These are phyloP conservation scores for Chymomyza costata DNA, from an alignment of 1,140 invertebrate species.

Conservation along the genomic window DNA sequence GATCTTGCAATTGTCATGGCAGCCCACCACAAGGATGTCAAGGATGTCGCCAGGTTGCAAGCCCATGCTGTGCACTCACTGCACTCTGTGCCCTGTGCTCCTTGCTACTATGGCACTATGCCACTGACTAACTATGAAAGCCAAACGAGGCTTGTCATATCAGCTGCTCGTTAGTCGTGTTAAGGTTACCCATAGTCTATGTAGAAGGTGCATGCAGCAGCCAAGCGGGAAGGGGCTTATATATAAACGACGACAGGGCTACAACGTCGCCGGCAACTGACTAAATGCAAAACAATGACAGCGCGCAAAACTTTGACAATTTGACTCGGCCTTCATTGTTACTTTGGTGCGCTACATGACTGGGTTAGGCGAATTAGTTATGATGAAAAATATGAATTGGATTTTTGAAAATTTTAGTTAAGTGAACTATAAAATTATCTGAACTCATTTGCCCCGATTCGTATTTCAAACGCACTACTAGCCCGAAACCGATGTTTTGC, in stretches of 20 bases:
- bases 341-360: constrained; percentile 11
- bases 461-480: no score
- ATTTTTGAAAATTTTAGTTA: no score
- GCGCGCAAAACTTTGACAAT: constrained; percentile 41
- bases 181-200: constrained; percentile 19
- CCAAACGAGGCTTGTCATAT: constrained; percentile 66
- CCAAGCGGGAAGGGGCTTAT: constrained; percentile 32
- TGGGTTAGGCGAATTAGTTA: no score
- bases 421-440: no score
- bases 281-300: constrained; percentile 70
- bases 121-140: constrained; percentile 47
- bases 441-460: no score
- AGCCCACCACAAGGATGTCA: constrained; percentile 58
- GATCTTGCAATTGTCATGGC: constrained; percentile 60
- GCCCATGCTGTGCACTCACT: not conserved
- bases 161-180: constrained; percentile 59
- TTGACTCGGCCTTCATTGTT: constrained; percentile 1
- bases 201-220: not conserved
- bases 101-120: constrained; percentile 10
- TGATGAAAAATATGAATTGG: no score
- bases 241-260: constrained; percentile 64
- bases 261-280: constrained; percentile 33
- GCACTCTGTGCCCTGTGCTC: constrained; percentile 29
- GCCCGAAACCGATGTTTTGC: no score
- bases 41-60: constrained; percentile 37